Conservation (phyloP, 2,113 vertebrate genomes). For the Peromyscus leucopus region DNA sequence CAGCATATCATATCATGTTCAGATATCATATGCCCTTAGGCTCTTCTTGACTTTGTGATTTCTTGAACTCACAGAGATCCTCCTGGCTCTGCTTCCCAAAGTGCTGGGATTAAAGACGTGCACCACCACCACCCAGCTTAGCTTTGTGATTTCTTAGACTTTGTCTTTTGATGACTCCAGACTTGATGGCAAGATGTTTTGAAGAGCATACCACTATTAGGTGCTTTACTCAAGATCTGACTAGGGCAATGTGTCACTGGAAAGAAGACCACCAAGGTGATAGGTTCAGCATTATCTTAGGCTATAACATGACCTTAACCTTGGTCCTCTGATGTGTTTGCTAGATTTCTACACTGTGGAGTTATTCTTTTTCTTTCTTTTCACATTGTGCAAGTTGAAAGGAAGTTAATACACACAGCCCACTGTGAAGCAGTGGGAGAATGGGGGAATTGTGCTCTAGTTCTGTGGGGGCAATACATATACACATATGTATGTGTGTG, state of each 20-base stretch:
- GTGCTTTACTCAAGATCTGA: neutral
- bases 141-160: neutral
- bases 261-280: neutral
- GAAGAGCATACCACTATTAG: neutral
- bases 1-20: neutral
- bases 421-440: neutral
- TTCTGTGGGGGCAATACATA: neutral
- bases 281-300: neutral
- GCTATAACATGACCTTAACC: neutral
- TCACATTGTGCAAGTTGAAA: neutral
- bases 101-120: no score
- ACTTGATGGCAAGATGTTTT: neutral
- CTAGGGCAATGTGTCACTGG: neutral
- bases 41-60: neutral
- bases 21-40: neutral
- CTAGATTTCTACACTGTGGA: neutral
- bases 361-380: neutral
- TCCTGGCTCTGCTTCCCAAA: no score
- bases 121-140: no score
- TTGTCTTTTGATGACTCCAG: neutral
- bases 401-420: neutral
- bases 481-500: no score
- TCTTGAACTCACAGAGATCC: neutral
- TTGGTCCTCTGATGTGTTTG: neutral
- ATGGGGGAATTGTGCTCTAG: neutral